Evolutionary conservation across 2,888 invertebrate species (phyloP).

Genomic region (Tetranychus piercei): DNA sequence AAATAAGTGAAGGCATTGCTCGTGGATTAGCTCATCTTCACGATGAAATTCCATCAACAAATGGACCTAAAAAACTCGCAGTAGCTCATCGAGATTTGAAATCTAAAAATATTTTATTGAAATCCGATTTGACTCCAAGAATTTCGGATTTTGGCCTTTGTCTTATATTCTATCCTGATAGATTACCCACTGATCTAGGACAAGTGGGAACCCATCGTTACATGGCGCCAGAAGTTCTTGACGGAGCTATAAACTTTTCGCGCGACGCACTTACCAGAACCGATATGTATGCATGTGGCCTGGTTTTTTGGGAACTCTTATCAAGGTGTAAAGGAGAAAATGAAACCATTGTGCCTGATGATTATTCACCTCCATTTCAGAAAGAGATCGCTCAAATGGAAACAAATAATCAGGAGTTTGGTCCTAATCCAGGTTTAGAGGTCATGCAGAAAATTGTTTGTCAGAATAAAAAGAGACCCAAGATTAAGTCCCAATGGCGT

Average conservation of each 20-base stretch:
- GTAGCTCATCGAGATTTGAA: constrained; percentile 95
- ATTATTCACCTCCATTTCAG: constrained; percentile 68
- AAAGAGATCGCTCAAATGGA: constrained; percentile 70
- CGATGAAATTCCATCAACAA: constrained; percentile 46
- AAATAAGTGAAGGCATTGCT: constrained; percentile 27
- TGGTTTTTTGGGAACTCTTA: constrained; percentile 86
- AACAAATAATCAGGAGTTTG: too few relatives aligned
- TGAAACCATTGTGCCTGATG: neutral
- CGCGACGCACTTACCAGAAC: constrained; percentile 84
- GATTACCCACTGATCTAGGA: constrained; percentile 78
- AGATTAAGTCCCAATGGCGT: constrained; percentile 62
- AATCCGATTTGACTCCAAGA: constrained; percentile 72
- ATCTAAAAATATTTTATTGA: constrained; percentile 85
- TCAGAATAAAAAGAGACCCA: constrained; percentile 67
- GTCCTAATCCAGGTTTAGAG: constrained; percentile 58
- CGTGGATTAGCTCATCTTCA: constrained; percentile 68
- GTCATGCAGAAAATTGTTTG: constrained; percentile 93
- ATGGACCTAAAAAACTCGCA: constrained; percentile 63
- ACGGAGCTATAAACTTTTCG: constrained; percentile 88
- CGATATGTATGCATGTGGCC: constrained; percentile 90
- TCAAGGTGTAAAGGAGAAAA: constrained; percentile 38
- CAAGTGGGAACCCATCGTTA: constrained; percentile 78
- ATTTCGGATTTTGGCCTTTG: constrained; percentile 96
- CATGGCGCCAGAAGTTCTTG: constrained; percentile 90
- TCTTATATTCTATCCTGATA: constrained; percentile 68